Evolutionary conservation across 2,888 invertebrate species (phyloP).

Genomic region (Taenaris catops): DNA sequence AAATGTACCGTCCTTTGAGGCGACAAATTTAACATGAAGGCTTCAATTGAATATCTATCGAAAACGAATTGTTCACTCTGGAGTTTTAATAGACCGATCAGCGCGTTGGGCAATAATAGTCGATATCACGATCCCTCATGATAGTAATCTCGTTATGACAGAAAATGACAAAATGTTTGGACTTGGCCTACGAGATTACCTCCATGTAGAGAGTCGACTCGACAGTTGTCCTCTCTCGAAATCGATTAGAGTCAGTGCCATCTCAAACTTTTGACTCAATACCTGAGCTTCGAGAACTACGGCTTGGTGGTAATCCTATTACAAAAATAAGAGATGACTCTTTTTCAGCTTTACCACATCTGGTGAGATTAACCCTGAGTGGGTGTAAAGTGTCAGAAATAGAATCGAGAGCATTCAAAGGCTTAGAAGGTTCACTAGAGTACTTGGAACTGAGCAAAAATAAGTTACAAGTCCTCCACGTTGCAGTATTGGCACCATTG

Average conservation of each 20-base stretch:
- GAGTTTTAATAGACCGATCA: too few relatives aligned
- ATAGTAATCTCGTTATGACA: too few relatives aligned
- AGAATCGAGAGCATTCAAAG: constrained; percentile 85
- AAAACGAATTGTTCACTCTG: too few relatives aligned
- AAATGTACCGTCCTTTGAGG: too few relatives aligned
- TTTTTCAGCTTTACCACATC: constrained; percentile 82
- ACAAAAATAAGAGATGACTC: constrained; percentile 84
- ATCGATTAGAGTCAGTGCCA: constrained; percentile 84
- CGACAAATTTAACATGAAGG: too few relatives aligned
- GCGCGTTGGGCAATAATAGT: too few relatives aligned
- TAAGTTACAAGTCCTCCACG: constrained; percentile 82
- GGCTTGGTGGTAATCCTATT: constrained; percentile 88
- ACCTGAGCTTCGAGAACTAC: constrained; percentile 86
- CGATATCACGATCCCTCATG: too few relatives aligned
- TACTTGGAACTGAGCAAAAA: constrained; percentile 90
- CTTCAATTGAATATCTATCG: too few relatives aligned
- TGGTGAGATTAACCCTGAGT: constrained; percentile 86
- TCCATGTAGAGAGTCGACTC: too few relatives aligned
- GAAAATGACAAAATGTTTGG: too few relatives aligned
- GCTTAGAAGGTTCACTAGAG: constrained; percentile 85
- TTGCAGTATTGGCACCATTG: constrained; percentile 83
- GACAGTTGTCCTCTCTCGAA: too few relatives aligned
- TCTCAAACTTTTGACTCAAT: constrained; percentile 86
- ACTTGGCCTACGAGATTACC: too few relatives aligned
- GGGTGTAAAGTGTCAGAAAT: constrained; percentile 85